Conservation (phyloP, 1,140 invertebrate genomes). For the Ostrea denselamellosa region DNA sequence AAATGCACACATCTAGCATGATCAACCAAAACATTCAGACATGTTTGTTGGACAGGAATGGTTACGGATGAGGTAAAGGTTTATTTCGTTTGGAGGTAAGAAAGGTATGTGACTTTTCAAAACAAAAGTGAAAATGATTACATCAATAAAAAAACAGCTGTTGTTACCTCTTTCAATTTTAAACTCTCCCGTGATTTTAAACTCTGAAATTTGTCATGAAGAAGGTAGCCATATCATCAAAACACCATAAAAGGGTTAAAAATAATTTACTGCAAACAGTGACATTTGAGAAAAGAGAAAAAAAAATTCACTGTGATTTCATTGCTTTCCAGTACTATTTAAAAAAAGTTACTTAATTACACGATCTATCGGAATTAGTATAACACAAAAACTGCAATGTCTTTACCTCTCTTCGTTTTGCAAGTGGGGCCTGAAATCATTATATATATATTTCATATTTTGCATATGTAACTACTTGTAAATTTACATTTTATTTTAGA, state of each 20-base stretch:
- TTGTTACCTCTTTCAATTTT: conserved; percentile 9
- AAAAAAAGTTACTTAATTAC: neutral
- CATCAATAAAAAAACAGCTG: neutral
- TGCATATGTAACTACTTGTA: neutral
- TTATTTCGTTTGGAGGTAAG: too few relatives aligned
- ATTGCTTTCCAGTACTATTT: neutral
- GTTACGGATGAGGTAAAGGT: too few relatives aligned
- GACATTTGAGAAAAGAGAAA: neutral
- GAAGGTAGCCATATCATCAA: neutral
- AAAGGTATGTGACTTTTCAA: neutral
- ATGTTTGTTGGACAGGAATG: too few relatives aligned
- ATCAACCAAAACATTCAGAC: too few relatives aligned
- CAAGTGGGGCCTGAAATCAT: neutral
- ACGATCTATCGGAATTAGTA: neutral
- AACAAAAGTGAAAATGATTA: conserved; percentile 6
- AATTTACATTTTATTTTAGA: too few relatives aligned
- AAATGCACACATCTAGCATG: too few relatives aligned
- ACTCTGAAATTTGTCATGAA: neutral
- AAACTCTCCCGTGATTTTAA: conserved; percentile 9
- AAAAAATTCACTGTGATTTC: neutral
- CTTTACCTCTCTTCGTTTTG: conserved; percentile 26
- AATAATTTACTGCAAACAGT: neutral
- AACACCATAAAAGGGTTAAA: neutral
- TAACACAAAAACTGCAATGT: neutral
- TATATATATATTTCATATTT: neutral